Base-by-base conservation (phyloP, 2,113 vertebrate genomes). In the Macaca mulatta region DNA sequence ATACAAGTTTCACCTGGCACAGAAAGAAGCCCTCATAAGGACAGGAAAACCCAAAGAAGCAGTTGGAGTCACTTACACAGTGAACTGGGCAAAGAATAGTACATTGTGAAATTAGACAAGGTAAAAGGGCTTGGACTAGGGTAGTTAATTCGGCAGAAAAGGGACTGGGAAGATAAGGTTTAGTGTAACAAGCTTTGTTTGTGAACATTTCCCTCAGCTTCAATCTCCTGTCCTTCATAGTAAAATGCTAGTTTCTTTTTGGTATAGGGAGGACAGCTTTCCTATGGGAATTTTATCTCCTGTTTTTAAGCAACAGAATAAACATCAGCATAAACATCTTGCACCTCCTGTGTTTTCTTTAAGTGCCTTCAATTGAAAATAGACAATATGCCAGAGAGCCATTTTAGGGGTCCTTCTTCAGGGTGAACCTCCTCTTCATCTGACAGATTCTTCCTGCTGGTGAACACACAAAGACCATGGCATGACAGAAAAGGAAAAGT, bases 21-120 rank as follows among this genome's bases (percentile, higher is more conserved):
- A 67, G 6, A 18, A 30, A 67, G 9, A 18, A 30, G 1, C 13
- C 2, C 25, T 18, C 3, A 17, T 1, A 12, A 74, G 16, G 9
- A 43, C 5, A 59, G 59, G 25, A 48, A 50, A 17, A 40, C 0
- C 4, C 9, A 48, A 40, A 87, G 67, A 52, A 77, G 6, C 12
- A 55, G 13, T n/a, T 13, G 35, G 25, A 74, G 40, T 61, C 27
- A 79, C 22, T 50, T 61, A 87, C 16, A 32, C 30, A n/a, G 18
- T 1, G 70, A 57, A 40, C 17, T 81, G 13, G 40, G 38, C 14
- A 48, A 35, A 59, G 10, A 52, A 9, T 27, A 72, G 4, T 20
- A 40, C 72, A 11, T 20, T 87, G 10, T 61, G 11, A 35, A 74
- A 35, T 7, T n/a, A 7, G 6, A 80, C 6, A 80, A 59, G 30